Conservation (phyloP, 1,140 invertebrate genomes). For the Drosophila auraria region DNA sequence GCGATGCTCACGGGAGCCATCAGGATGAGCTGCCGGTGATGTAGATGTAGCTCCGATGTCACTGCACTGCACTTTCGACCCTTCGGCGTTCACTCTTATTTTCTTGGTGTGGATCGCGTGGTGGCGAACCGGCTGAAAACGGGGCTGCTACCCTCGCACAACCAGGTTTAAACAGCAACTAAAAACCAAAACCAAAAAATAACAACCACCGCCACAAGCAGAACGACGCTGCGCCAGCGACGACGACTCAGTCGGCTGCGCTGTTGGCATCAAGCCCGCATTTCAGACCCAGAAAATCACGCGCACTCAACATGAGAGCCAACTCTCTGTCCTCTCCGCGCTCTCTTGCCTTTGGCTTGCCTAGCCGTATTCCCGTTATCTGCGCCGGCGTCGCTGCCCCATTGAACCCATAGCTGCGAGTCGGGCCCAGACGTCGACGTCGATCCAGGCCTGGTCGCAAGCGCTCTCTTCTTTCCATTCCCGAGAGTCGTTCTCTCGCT, state of each 20-base stretch:
- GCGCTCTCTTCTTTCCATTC: conserved; percentile 15
- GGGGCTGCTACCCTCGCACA: conserved; percentile 83
- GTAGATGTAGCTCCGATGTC: conserved; percentile 39
- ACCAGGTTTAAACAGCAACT: conserved; percentile 84
- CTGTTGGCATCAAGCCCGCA: conserved; percentile 72
- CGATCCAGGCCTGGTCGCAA: conserved; percentile 47
- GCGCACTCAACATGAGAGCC: conserved; percentile 65
- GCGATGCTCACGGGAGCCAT: conserved; percentile 66
- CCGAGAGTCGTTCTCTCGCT: conserved; percentile 29
- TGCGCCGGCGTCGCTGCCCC: conserved; percentile 65
- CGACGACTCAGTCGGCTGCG: conserved; percentile 61
- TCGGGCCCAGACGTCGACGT: conserved; percentile 43
- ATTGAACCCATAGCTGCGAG: conserved; percentile 44
- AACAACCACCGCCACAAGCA: conserved; percentile 73
- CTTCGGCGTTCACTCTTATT: conserved; percentile 24
- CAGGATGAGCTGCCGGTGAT: conserved; percentile 57
- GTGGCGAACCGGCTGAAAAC: conserved; percentile 23
- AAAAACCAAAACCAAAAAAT: conserved; percentile 82
- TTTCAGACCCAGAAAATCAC: conserved; percentile 80
- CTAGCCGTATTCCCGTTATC: conserved; percentile 69
- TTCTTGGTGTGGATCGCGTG: conserved; percentile 26
- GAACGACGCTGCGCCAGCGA: conserved; percentile 50
- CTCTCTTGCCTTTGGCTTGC: conserved; percentile 25
- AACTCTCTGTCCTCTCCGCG: conserved; percentile 21
- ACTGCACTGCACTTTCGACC: conserved; percentile 25